These are phyloP conservation scores for Coenonympha glycerion DNA, from an alignment of 2,888 invertebrate genomes.

Conservation along the genomic window DNA sequence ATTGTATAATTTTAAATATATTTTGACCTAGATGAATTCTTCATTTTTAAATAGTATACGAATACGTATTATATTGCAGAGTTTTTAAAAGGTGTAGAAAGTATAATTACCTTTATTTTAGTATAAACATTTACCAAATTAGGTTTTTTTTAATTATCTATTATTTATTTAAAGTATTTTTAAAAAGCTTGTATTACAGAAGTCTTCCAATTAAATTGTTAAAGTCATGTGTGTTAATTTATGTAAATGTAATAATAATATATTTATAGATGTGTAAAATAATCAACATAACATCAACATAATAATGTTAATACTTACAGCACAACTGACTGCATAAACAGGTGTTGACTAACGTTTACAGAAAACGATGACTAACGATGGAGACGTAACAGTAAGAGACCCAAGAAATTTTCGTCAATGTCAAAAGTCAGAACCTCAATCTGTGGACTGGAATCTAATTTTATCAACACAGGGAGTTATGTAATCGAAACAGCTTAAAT, in stretches of 20 bases:
- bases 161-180: too few species aligned
- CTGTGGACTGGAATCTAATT: slow-evolving; percentile 37
- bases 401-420: slow-evolving; percentile 52
- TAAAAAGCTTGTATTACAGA: too few species aligned
- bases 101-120: too few species aligned
- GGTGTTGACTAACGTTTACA: slow-evolving; percentile 9
- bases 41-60: too few species aligned
- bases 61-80: too few species aligned
- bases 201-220: not conserved
- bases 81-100: too few species aligned
- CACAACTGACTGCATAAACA: slow-evolving; percentile 4
- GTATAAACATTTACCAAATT: too few species aligned
- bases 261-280: not conserved
- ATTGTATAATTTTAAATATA: not conserved
- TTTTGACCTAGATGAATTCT: too few species aligned
- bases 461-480: slow-evolving; percentile 5
- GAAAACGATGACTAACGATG: slow-evolving; percentile 36
- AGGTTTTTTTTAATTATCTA: too few species aligned
- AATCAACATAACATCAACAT: slow-evolving; percentile 1
- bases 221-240: not conserved
- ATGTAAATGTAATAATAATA: not conserved
- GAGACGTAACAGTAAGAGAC: slow-evolving; percentile 47
- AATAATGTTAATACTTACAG: not conserved
- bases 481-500: slow-evolving; percentile 3
- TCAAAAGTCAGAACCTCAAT: slow-evolving; percentile 62